A percentile compares a stretch with the other conserved stretches of the same genome.
phyloP scores from a whole-genome alignment of 30 jellyfish, hydroid and myxozoan genomes.

The Catostylus mosaicus region DNA sequence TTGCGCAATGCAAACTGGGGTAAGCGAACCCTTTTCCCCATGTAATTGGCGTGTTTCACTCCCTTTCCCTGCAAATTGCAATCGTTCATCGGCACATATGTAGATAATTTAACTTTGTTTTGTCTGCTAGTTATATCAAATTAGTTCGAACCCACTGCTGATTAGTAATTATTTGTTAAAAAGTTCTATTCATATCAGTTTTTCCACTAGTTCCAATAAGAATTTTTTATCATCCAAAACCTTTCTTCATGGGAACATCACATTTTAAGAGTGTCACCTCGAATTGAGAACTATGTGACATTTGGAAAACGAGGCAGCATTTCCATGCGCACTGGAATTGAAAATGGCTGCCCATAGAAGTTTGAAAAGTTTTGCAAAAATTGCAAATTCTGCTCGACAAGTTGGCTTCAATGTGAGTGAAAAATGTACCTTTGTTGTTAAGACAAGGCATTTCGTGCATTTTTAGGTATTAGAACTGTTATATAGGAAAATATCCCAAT shows the following conservation, averaged over 20 bases:
- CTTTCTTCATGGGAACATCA: background rate
- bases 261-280: background rate
- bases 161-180: background rate
- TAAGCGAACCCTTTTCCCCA: no score
- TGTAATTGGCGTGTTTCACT: no score
- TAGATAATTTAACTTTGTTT: no score
- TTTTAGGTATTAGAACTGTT: no score
- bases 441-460: no score
- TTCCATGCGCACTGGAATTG: background rate
- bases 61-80: no score
- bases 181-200: no score
- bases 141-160: background rate
- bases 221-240: no score
- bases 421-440: background rate
- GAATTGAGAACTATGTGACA: background rate
- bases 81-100: no score
- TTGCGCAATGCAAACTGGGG: no score
- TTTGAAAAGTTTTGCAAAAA: background rate
- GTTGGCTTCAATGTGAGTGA: background rate
- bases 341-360: constrained; percentile 1
- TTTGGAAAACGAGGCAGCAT: background rate
- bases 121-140: background rate
- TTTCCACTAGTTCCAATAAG: no score
- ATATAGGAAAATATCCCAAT: no score
- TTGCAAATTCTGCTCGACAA: background rate